Evolutionary conservation across 2,113 vertebrate species (phyloP).

Genomic region (Centropristis striata): DNA sequence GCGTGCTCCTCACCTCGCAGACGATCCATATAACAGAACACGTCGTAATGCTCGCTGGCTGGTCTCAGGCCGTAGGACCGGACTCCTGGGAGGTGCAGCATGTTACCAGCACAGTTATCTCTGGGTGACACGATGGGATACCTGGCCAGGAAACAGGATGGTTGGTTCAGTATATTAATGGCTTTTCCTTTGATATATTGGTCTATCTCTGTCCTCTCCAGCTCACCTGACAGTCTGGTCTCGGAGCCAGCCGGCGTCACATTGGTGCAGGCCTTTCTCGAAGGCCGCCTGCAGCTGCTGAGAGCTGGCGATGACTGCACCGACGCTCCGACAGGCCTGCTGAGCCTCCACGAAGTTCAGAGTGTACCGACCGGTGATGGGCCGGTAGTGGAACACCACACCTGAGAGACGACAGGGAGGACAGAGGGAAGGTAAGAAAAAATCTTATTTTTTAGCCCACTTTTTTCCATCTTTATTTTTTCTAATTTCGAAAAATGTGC

Average conservation of each 20-base stretch:
- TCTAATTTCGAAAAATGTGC: background rate
- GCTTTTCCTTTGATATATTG: background rate
- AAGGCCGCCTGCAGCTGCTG: constrained; percentile 93
- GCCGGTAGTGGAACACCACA: constrained; percentile 94
- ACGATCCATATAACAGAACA: constrained; percentile 93
- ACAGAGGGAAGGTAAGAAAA: background rate
- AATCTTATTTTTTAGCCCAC: background rate
- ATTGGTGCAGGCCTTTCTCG: constrained; percentile 93
- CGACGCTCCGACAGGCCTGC: constrained; percentile 86
- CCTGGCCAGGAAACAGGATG: constrained; percentile 74
- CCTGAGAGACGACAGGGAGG: constrained; percentile 77
- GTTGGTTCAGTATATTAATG: background rate
- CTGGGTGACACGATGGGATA: constrained; percentile 93
- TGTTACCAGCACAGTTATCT: constrained; percentile 91
- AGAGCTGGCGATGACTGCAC: constrained; percentile 88
- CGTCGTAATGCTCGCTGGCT: constrained; percentile 89
- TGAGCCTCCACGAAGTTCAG: constrained; percentile 91
- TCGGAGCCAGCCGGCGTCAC: constrained; percentile 94
- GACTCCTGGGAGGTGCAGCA: constrained; percentile 87
- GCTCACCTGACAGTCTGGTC: constrained; percentile 95
- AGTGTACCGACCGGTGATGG: constrained; percentile 87
- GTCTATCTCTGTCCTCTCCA: background rate
- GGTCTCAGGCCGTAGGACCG: constrained; percentile 90
- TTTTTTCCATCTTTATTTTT: background rate
- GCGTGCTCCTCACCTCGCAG: constrained; percentile 84